Conservation (phyloP, 2,113 vertebrate genomes). For the Chaetodon trifascialis region DNA sequence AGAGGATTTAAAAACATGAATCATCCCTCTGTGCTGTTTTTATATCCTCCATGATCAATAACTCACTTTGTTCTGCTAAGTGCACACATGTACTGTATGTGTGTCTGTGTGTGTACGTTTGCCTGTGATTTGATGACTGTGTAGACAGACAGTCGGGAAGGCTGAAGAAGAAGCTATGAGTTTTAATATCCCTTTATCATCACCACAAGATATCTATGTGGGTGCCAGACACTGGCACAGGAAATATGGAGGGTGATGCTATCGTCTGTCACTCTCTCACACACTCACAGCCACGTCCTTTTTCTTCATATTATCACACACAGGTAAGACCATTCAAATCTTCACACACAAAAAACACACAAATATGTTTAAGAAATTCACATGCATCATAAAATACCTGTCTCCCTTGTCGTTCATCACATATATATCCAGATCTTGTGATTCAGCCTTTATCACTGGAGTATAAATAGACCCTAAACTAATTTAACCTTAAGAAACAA, state of each 20-base stretch:
- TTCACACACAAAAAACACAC: not conserved
- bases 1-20: conserved; percentile 49
- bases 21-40: conserved; percentile 38
- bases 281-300: conserved; percentile 3
- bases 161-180: conserved; percentile 47
- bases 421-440: conserved; percentile 10
- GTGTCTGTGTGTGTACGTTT: conserved; percentile 15
- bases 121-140: conserved; percentile 36
- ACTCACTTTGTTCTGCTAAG: conserved; percentile 52
- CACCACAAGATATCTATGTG: conserved; percentile 67
- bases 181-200: conserved; percentile 84
- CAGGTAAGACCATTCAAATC: not conserved
- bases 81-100: conserved; percentile 2
- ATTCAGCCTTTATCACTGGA: conserved; percentile 42
- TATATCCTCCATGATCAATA: conserved; percentile 56
- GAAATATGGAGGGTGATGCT: conserved; percentile 75
- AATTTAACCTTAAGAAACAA: conserved; percentile 45
- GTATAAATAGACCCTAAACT: conserved; percentile 42
- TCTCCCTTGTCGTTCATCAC: conserved; percentile 11
- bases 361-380: not conserved
- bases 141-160: conserved; percentile 54
- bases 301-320: not conserved
- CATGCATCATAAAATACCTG: not conserved
- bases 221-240: conserved; percentile 65
- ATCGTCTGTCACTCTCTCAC: conserved; percentile 60